These are phyloP conservation scores for Scaptomyza caliginosa DNA, from an alignment of 2,888 invertebrate species.

Conservation along the genomic window DNA sequence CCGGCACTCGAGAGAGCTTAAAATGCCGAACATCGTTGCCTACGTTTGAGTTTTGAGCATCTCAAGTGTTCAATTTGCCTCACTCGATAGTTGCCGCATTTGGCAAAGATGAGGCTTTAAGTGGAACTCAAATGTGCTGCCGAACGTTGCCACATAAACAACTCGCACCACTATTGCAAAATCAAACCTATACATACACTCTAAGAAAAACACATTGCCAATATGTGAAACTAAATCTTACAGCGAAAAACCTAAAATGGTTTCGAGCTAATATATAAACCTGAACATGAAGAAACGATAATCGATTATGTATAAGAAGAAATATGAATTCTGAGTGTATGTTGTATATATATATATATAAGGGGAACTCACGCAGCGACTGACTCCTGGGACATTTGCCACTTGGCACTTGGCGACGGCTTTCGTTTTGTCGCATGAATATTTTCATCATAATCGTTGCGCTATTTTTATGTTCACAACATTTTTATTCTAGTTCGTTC, in stretches of 20 bases:
- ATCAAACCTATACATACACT: background rate
- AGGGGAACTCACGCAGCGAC: slow-evolving; percentile 15
- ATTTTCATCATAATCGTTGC: slow-evolving; percentile 76
- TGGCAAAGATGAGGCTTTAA: slow-evolving; percentile 65
- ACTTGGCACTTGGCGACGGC: slow-evolving; percentile 45
- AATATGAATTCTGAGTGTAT: background rate
- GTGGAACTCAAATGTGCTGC: slow-evolving; percentile 74
- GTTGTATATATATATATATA: background rate
- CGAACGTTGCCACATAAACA: slow-evolving; percentile 73
- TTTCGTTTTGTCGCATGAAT: slow-evolving; percentile 76
- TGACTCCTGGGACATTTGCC: slow-evolving; percentile 38
- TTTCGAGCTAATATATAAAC: no score
- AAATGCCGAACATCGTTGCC: slow-evolving; percentile 20
- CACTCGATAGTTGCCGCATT: slow-evolving; percentile 40
- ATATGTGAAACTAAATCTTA: background rate
- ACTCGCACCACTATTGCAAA: slow-evolving; percentile 23
- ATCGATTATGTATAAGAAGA: no score
- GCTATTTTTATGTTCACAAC: slow-evolving; percentile 72
- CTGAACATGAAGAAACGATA: no score
- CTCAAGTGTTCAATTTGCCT: slow-evolving; percentile 24
- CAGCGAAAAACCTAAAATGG: no score
- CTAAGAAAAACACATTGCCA: background rate
- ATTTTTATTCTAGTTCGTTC: background rate
- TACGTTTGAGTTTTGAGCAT: slow-evolving; percentile 32
- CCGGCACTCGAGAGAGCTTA: slow-evolving; percentile 39